These are phyloP conservation scores for Pontoporia blainvillei DNA, from an alignment of 2,113 vertebrate genomes.

Conservation along the genomic window DNA sequence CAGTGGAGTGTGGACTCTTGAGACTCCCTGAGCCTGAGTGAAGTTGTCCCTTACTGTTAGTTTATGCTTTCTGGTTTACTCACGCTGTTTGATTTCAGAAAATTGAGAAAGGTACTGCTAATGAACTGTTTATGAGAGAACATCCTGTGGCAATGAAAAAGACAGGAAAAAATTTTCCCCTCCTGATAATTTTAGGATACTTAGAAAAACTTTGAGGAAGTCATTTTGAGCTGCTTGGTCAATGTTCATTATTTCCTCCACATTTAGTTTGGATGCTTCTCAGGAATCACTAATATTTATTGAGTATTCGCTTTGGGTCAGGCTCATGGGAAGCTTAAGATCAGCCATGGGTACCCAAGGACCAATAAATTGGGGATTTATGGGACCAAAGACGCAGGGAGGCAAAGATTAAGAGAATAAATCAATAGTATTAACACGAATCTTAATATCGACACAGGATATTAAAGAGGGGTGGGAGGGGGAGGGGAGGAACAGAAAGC, in stretches of 20 bases:
- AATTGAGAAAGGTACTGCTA: background rate
- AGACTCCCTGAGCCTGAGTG: background rate
- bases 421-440: background rate
- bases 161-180: background rate
- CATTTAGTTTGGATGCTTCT: background rate
- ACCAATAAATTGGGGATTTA: background rate
- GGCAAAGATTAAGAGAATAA: background rate
- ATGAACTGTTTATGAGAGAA: background rate
- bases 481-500: background rate
- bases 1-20: no score
- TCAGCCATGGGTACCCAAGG: background rate
- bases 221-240: background rate
- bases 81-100: background rate
- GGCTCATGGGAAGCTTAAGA: background rate
- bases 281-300: background rate
- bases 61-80: background rate
- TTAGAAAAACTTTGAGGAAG: constrained; percentile 17
- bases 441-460: background rate
- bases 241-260: background rate
- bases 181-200: background rate
- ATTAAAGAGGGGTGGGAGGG: background rate
- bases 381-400: background rate
- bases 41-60: background rate
- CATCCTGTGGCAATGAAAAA: background rate
- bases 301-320: background rate